Conservation (phyloP, 1,140 invertebrate species). For the Drosophila lini region DNA sequence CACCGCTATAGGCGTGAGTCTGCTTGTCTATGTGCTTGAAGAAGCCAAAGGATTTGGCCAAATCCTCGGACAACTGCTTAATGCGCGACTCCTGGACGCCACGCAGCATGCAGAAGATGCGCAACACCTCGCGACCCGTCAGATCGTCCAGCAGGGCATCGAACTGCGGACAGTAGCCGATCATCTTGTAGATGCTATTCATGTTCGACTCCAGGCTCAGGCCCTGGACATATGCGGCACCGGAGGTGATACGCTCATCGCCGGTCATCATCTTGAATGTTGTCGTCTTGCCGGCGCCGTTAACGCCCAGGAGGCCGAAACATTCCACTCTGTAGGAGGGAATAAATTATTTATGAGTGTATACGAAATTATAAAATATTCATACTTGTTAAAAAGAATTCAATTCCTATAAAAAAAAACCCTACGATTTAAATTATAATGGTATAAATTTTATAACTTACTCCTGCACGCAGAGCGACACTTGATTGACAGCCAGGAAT, state of each 20-base stretch:
- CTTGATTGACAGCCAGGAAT: slow-evolving; percentile 88
- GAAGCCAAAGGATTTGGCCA: slow-evolving; percentile 85
- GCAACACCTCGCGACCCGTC: slow-evolving; percentile 91
- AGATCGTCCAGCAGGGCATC: slow-evolving; percentile 93
- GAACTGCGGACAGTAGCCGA: slow-evolving; percentile 94
- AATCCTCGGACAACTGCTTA: slow-evolving; percentile 70
- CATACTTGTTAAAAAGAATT: no score
- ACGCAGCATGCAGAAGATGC: slow-evolving; percentile 90
- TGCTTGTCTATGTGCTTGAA: slow-evolving; percentile 85
- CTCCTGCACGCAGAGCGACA: slow-evolving; percentile 86
- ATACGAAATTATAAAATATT: no score
- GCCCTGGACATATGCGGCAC: slow-evolving; percentile 86
- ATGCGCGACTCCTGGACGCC: slow-evolving; percentile 87
- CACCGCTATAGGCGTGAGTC: slow-evolving; percentile 91
- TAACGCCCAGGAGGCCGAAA: slow-evolving; percentile 95
- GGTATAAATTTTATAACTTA: slow-evolving; percentile 36
- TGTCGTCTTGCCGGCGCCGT: slow-evolving; percentile 94
- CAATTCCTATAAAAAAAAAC: no score
- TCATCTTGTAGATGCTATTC: slow-evolving; percentile 86
- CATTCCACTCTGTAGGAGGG: slow-evolving; percentile 88
- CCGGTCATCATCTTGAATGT: slow-evolving; percentile 96
- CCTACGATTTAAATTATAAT: no score
- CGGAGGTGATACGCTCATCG: slow-evolving; percentile 87
- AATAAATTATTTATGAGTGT: no score
- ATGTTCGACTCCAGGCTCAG: slow-evolving; percentile 86